Conservation (phyloP, 2,113 vertebrate species). For the Meles meles region DNA sequence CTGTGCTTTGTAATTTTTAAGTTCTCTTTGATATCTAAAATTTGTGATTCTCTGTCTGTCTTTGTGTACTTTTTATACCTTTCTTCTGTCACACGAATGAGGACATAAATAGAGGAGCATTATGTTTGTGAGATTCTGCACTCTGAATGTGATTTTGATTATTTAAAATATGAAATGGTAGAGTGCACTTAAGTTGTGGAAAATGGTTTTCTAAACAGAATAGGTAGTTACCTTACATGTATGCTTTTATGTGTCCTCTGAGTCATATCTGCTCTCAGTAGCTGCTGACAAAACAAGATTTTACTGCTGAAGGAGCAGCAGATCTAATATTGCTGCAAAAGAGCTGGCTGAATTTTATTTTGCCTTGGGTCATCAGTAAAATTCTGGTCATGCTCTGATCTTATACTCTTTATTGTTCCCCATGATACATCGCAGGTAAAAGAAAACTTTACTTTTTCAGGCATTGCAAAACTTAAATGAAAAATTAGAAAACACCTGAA, state of each 20-base stretch:
- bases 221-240: conserved; percentile 46
- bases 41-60: neutral
- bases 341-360: conserved; percentile 52
- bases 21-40: neutral
- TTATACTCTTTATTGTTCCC: conserved; percentile 58
- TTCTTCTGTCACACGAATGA: neutral
- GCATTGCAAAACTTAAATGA: conserved; percentile 51
- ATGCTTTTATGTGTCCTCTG: conserved; percentile 68
- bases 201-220: conserved; percentile 49
- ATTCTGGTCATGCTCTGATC: conserved; percentile 58
- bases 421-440: conserved; percentile 40
- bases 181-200: conserved; percentile 23
- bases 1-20: neutral
- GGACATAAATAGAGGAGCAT: neutral
- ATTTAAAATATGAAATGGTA: conserved; percentile 51
- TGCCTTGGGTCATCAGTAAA: conserved; percentile 62
- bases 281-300: conserved; percentile 70
- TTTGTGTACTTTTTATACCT: neutral
- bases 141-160: conserved; percentile 30
- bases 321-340: conserved; percentile 50
- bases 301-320: conserved; percentile 70
- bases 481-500: conserved; percentile 37
- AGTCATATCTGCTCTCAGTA: conserved; percentile 55
- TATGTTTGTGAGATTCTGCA: neutral
- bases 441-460: conserved; percentile 33